Base-by-base conservation (phyloP, 2,797 vertebrate species). In the Avahi laniger region DNA sequence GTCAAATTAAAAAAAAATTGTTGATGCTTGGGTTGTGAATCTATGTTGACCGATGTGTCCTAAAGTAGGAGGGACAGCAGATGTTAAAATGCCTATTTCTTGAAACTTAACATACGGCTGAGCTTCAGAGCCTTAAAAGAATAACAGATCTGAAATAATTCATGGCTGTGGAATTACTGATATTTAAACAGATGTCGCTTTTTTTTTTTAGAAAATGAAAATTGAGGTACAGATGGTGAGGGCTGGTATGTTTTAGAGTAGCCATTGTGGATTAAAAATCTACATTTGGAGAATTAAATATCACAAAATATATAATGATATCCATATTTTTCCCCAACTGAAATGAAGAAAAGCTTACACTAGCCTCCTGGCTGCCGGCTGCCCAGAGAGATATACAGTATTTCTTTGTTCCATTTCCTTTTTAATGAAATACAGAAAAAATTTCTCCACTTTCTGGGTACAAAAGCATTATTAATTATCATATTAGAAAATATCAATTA, bases 141-240 rank as follows among this genome's bases (percentile, higher is more conserved):
- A 94, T 91, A 97, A 92, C 96, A 97, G 93, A 94, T 92, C 92
- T 96, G 93, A 96, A 96, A 96, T 94, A 97, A 97, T 95, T 96
- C 89, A 96, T 94, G 95, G 93, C 93, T 91, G 72, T 97, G 52
- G 95, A 96, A 94, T 97, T 97, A 97, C 96, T 98, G 97, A 97
- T 97, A 97, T 97, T 98, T 97, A 97, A 98, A 94, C 98, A 97
- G 94, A 97, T 97, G 97, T 87, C 97, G 96, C 75, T 86, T 97
- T 93, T 91, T 83, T 96, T 96, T 96, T 94, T 96, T 95, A 97
- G 95, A 63, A 90, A 96, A 95, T 97, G 92, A 83, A 97, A 98
- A 96, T 94, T 95, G 93, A 97, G 67, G 94, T 94, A 41, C 97
- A 98, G 97, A 98, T 98, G 98, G 96, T 78, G 85, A 97, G 92